Evolutionary conservation across 1,140 invertebrate species (phyloP).

Genomic region (Cyclina sinensis): DNA sequence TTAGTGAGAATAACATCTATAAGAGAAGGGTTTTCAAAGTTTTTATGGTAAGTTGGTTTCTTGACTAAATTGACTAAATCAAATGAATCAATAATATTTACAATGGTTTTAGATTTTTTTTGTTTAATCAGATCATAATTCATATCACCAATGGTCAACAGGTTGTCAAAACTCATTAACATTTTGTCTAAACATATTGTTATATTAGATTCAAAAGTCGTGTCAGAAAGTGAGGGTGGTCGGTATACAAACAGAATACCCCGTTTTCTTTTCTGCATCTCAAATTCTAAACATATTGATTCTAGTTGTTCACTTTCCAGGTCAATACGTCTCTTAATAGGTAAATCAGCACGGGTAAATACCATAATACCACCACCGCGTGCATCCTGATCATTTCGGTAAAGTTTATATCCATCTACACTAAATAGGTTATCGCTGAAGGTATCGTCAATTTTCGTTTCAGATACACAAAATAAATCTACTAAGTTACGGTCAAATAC

Average conservation of each 20-base stretch:
- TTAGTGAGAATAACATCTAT: conserved; percentile 1
- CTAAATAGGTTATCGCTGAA: background rate
- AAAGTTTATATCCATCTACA: background rate
- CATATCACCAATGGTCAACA: background rate
- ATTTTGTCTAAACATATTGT: background rate
- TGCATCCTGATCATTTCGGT: background rate
- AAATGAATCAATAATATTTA: background rate
- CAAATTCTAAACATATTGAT: background rate
- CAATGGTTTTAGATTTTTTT: conserved; percentile 23
- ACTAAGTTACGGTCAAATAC: background rate
- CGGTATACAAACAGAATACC: background rate
- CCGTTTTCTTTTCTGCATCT: background rate
- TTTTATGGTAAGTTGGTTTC: background rate
- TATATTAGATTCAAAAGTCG: background rate
- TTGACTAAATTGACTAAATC: background rate
- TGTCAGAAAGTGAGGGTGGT: background rate
- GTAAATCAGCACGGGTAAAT: background rate
- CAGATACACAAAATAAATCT: background rate
- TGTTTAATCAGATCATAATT: background rate
- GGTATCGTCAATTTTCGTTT: background rate
- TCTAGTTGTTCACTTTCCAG: background rate
- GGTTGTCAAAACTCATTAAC: background rate
- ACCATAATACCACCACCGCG: background rate
- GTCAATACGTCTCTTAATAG: background rate
- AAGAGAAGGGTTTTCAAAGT: background rate